phyloP scores from a whole-genome alignment of 2,888 invertebrate species.

The Helicoverpa assulta region DNA sequence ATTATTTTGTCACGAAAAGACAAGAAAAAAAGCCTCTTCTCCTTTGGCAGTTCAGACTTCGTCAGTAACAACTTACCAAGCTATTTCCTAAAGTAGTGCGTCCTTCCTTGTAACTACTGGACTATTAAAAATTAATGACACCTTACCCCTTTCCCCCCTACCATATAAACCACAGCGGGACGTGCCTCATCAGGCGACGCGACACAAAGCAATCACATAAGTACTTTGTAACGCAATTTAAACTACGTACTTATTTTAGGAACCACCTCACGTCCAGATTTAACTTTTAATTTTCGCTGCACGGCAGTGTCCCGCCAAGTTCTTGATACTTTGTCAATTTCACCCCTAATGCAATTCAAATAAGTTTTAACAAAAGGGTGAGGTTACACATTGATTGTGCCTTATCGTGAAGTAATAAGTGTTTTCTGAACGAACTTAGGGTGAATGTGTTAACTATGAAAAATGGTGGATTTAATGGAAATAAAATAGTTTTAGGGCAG shows the following conservation, averaged over 20 bases:
- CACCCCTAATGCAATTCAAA: slow-evolving; percentile 59
- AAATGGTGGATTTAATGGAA: slow-evolving; percentile 64
- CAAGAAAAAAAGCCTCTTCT: too few species aligned
- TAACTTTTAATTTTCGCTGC: slow-evolving; percentile 51
- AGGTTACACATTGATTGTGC: slow-evolving; percentile 47
- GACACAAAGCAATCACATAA: slow-evolving; percentile 13
- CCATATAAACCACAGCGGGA: not conserved
- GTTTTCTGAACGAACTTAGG: slow-evolving; percentile 49
- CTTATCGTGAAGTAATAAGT: slow-evolving; percentile 63
- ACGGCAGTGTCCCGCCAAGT: slow-evolving; percentile 41
- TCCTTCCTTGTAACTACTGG: not conserved
- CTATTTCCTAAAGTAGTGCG: too few species aligned
- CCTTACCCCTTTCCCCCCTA: not conserved
- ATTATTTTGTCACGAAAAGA: too few species aligned
- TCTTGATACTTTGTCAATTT: slow-evolving; percentile 53
- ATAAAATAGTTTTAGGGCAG: slow-evolving; percentile 53
- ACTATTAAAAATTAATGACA: not conserved
- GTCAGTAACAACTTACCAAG: too few species aligned
- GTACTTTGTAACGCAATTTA: slow-evolving; percentile 39
- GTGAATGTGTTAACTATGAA: slow-evolving; percentile 69
- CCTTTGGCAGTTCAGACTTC: too few species aligned
- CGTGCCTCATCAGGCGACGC: slow-evolving; percentile 22
- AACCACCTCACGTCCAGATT: slow-evolving; percentile 45
- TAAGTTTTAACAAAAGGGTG: slow-evolving; percentile 61
- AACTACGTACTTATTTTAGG: slow-evolving; percentile 37